phyloP scores from a whole-genome alignment of 2,797 vertebrate species.

The Eospalax fontanierii region DNA sequence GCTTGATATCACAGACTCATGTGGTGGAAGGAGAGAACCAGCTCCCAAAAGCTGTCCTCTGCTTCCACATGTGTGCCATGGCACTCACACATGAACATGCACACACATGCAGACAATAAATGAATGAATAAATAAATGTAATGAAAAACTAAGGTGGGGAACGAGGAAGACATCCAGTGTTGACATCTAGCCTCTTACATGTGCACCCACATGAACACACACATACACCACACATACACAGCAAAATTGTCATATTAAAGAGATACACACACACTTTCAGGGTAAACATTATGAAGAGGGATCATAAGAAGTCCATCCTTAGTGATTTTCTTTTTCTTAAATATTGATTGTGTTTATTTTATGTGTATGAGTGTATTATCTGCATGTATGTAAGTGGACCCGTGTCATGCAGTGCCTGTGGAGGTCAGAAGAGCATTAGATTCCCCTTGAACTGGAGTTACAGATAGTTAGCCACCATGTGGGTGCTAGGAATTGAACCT shows the following conservation, averaged over 20 bases:
- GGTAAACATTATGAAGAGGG: not conserved
- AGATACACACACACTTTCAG: constrained; percentile 46
- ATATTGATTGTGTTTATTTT: too few species aligned
- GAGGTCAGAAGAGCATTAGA: too few species aligned
- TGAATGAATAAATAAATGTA: not conserved
- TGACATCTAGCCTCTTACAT: too few species aligned
- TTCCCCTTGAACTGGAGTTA: too few species aligned
- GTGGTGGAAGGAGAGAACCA: not conserved
- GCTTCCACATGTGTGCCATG: not conserved
- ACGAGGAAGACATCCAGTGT: not conserved
- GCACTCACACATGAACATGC: not conserved
- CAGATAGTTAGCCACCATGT: too few species aligned
- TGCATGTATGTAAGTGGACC: too few species aligned
- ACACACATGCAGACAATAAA: not conserved
- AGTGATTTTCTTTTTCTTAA: constrained; percentile 56
- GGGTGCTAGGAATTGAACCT: too few species aligned
- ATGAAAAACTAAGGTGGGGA: not conserved
- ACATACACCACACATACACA: not conserved
- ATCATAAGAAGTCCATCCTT: constrained; percentile 14
- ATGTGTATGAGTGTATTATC: too few species aligned
- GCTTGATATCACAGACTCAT: too few species aligned
- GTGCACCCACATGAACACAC: not conserved
- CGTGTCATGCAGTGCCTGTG: too few species aligned
- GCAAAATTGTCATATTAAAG: not conserved
- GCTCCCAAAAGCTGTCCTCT: not conserved